Evolutionary conservation across 1,140 invertebrate genomes (phyloP), one percentile per base, ranked within the genome.

Genomic region (Frieseomelitta varia): DNA sequence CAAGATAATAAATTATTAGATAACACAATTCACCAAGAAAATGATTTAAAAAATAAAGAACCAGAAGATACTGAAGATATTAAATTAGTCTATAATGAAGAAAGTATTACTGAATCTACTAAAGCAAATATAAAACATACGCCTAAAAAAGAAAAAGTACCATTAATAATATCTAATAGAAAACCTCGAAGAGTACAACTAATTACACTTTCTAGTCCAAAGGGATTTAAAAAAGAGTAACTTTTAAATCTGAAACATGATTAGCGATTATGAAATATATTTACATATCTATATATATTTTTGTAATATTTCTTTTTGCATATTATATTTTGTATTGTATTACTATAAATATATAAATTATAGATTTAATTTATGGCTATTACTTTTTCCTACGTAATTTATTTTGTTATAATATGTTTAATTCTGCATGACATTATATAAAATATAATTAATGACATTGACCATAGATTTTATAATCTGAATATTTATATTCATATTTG

Each of bases 141-240:
- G 85, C 92, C 85, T 78, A 86, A 77, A 80, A 95, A 93, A 89
- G 84, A 27, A 84, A 85, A 91, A 55, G 51, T 89, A 39, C 90
- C 91, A 47, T 63, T 84, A 27, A 19, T 86, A 11, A 75, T 93
- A 24, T 87, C 91, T n/a, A 93, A 93, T 10, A 96, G 96, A 93
- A 96, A 96, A 0, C 97, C 96, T 0, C 92, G 97, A 56, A 93
- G 97, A 87, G 97, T 97, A 3, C 95, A 96, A 81, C 96, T 97
- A 84, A 97, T 97, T 56, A 97, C 97, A 51, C 92, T 97, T 56
- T 97, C 97, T 4, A 97, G 97, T 91, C 97, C 97, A 58, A 97
- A 97, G 91, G 96, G 95, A 83, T 93, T 94, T 87, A 97, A 96
- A 92, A 96, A 96, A 27, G n/a, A 92, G 24, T 84, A 77, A 55